Base-by-base conservation (phyloP, 2,113 vertebrate genomes). In the Origma solitaria region DNA sequence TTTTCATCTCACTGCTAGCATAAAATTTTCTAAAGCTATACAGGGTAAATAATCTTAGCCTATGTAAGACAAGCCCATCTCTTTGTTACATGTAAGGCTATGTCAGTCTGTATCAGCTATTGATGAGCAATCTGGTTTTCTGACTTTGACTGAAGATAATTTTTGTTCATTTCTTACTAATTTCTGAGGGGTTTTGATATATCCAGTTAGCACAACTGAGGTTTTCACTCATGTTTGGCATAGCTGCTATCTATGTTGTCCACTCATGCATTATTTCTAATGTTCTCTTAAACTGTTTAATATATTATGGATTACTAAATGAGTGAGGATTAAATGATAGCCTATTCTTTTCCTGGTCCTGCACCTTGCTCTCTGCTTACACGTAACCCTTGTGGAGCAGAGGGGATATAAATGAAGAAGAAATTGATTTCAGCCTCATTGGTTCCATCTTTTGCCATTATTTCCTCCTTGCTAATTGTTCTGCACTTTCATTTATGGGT, bases 301-400 rank as follows among this genome's bases (percentile, higher is more conserved):
- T 95, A 58, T 92, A 82, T 91, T 86, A 92, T 91, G 75, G n/a
- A 12, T 68, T 85, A 66, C 84, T 79, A 82, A 94, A 56, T 88
- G 73, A 84, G 31, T 37, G 42, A 90, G 62, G 79, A 80, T 95
- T 95, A 90, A 86, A 80, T 88, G 62, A 80, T 53, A 93, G 25
- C 49, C 78, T 92, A 0, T 91, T 91, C 12, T 89, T 82, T 79
- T 82, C 35, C 44, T 82, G 30, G 38, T 71, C 35, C 51, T 70
- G 14, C 78, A 56, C 49, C 44, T 89, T 90, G 31, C 31, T 90
- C 76, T 94, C 82, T 76, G 7, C 22, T 91, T 92, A 40, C 13
- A 35, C 11, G 76, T 96, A 93, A 93, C 45, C n/a, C 53, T 57
- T 82, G 23, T 7, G 3, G 13, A 25, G 6, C 15, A 68, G n/a